Base-by-base conservation (phyloP, 2,797 vertebrate genomes). In the Pristis pectinata region DNA sequence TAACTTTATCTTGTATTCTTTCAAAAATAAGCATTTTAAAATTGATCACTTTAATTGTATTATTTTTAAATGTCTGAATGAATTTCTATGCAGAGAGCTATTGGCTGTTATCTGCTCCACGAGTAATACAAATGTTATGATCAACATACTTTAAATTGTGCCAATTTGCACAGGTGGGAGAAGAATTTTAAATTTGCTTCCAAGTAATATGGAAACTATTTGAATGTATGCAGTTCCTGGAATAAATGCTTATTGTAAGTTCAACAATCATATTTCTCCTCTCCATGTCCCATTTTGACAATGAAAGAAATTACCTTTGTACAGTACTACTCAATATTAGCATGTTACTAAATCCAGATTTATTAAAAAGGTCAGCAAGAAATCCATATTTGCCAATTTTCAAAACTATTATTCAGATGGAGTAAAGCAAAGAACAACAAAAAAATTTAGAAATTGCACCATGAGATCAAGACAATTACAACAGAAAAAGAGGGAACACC, bases 341-440 rank as follows among this genome's bases (percentile, higher is more conserved):
- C 49, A 27, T 56, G 24, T 53, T 53, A 15, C 61, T 89, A 89
- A 53, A n/a, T 64, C 30, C 30, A 37, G 1, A 7, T 49, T 56
- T 85, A 85, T 89, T 89, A 64, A 89, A 89, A 89, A 56, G 89
- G 56, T 34, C n/a, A 30, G 56, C n/a, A 15, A 80, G 41, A 10
- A 22, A 64, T 61, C 59, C 85, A 89, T 61, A 89, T 89, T n/a
- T 61, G 34, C 30, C 34, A 61, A 89, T 89, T 89, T 89, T 89
- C 4, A 89, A 61, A 89, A 37, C 53, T 37, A 27, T 61, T 56
- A 89, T 53, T 87, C 85, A 89, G 49, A n/a, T 30, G 41, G 49
- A 2, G 30, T 85, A 22, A 64, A n/a, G 37, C 15, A 49, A 61
- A 89, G 44, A 49, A 10, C 49, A 49, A 49, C 44, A 80, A 30